Evolutionary conservation across 2,888 invertebrate genomes (phyloP).

Genomic region (Sphaeridia pumilis): DNA sequence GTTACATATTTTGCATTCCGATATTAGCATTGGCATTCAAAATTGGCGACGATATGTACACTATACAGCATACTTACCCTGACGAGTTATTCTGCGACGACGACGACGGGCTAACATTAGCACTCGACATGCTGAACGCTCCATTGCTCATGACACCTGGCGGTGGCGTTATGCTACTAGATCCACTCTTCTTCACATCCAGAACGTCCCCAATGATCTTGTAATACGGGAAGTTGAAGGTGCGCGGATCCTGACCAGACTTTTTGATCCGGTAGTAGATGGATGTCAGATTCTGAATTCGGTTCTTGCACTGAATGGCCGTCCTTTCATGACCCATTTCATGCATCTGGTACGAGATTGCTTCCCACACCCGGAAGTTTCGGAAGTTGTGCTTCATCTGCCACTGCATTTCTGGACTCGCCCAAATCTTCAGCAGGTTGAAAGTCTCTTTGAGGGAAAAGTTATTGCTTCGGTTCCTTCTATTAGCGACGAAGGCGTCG

Average conservation of each 20-base stretch:
- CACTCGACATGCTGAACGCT: constrained; percentile 25
- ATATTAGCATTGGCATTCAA: too few species aligned
- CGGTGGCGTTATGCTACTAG: constrained; percentile 19
- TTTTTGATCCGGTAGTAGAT: constrained; percentile 35
- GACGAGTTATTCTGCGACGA: constrained; percentile 24
- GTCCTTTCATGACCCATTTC: constrained; percentile 35
- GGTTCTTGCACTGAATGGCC: constrained; percentile 36
- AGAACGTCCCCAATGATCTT: constrained; percentile 35
- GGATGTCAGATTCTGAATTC: constrained; percentile 36
- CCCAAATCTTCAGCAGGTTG: constrained; percentile 35
- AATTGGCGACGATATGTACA: too few species aligned
- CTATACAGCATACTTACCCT: constrained; percentile 23
- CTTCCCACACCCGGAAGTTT: constrained; percentile 36
- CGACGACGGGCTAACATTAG: constrained; percentile 24
- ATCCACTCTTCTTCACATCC: constrained; percentile 35
- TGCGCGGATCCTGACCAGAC: constrained; percentile 34
- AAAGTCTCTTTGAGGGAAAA: constrained; percentile 36
- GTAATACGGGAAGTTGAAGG: constrained; percentile 36
- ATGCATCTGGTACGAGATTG: constrained; percentile 34
- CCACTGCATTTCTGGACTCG: constrained; percentile 36
- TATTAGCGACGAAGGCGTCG: constrained; percentile 32
- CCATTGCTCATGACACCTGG: constrained; percentile 14
- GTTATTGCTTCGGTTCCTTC: constrained; percentile 35
- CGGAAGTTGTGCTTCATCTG: constrained; percentile 34
- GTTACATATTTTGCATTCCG: neutral